These are phyloP conservation scores for Bombus sibiricus DNA, from an alignment of 1,140 invertebrate species.

Conservation along the genomic window DNA sequence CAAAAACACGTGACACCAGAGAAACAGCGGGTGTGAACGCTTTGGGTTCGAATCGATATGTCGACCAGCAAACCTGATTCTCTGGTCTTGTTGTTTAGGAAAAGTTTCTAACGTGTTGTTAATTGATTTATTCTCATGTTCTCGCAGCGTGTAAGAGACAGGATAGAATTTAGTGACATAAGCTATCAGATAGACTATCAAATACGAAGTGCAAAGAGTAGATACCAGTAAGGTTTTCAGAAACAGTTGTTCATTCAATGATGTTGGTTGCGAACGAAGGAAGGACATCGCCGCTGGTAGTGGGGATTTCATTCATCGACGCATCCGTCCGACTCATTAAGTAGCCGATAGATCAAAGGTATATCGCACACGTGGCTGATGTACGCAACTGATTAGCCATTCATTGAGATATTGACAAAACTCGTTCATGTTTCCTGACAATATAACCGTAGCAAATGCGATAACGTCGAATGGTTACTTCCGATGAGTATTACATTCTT, in stretches of 20 bases:
- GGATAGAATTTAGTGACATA: neutral
- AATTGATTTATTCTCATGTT: neutral
- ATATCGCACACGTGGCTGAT: neutral
- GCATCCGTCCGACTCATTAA: neutral
- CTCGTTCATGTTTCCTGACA: neutral
- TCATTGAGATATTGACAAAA: neutral
- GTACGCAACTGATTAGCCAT: neutral
- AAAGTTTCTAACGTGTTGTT: neutral
- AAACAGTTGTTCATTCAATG: neutral
- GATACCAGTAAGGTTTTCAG: neutral
- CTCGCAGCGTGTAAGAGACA: neutral
- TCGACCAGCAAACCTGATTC: neutral
- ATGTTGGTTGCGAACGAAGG: neutral
- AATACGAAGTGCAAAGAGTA: neutral
- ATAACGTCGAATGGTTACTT: neutral
- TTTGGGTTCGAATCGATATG: neutral
- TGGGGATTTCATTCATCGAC: conserved; percentile 21
- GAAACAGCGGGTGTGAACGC: neutral
- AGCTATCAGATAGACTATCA: neutral
- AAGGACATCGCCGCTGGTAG: neutral
- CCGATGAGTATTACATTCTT: no score
- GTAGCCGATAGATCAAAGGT: conserved; percentile 15
- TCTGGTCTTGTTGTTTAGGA: neutral
- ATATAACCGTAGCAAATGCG: neutral
- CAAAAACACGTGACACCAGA: no score